These are phyloP conservation scores for Ophonus ardosiacus DNA, from an alignment of 2,888 invertebrate species.

Conservation along the genomic window DNA sequence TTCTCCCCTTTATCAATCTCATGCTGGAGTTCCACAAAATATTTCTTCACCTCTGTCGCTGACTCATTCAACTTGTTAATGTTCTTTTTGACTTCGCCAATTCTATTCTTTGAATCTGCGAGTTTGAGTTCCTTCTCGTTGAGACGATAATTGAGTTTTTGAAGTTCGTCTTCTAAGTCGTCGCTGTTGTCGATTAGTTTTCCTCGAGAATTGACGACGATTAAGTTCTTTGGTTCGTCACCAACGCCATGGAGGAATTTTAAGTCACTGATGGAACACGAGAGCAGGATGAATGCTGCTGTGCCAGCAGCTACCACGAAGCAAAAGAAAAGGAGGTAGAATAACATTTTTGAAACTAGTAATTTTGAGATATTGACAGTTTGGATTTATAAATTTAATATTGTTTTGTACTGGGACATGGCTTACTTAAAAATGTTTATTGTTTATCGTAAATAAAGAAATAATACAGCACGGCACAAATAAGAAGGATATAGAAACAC, in stretches of 20 bases:
- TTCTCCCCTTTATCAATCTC: conserved; percentile 70
- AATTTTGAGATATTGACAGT: conserved; percentile 52
- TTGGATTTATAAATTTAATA: no score
- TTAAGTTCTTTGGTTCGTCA: neutral
- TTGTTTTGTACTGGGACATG: no score
- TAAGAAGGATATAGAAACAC: conserved; percentile 68
- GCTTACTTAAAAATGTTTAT: no score
- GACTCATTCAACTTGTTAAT: conserved; percentile 70
- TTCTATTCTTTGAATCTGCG: conserved; percentile 69
- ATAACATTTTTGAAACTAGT: conserved; percentile 65
- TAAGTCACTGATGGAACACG: conserved; percentile 67
- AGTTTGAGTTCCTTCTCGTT: conserved; percentile 71
- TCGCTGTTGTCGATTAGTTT: conserved; percentile 70
- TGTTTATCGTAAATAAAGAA: no score
- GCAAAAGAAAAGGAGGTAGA: conserved; percentile 68
- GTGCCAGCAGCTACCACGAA: conserved; percentile 70
- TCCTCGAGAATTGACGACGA: conserved; percentile 37
- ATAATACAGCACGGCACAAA: conserved; percentile 67
- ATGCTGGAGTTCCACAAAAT: conserved; percentile 70
- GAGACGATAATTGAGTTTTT: conserved; percentile 70
- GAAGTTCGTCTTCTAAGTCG: conserved; percentile 71
- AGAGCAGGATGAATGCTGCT: conserved; percentile 70
- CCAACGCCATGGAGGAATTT: conserved; percentile 67
- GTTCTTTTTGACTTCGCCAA: conserved; percentile 69
- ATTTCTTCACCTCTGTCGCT: conserved; percentile 70